A percentile compares a stretch with the other conserved stretches of the same genome.
phyloP scores from a whole-genome alignment of 2,797 vertebrate species.

The Helicolenus hilgendorfi region DNA sequence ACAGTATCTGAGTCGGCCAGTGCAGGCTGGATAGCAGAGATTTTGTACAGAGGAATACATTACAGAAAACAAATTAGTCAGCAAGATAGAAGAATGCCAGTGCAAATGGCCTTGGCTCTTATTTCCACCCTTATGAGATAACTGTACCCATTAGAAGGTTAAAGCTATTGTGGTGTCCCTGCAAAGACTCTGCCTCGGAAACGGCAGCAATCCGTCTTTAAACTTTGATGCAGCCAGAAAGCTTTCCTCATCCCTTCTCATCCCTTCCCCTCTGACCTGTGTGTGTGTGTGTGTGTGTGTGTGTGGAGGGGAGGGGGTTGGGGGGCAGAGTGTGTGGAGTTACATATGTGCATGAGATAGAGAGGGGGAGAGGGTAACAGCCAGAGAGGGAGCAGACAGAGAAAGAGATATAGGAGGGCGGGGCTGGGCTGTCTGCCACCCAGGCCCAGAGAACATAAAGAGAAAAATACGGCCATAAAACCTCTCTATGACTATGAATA shows the following conservation, averaged over 20 bases:
- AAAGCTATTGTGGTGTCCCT: conserved; percentile 75
- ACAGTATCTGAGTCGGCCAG: conserved; percentile 41
- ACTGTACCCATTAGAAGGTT: conserved; percentile 82
- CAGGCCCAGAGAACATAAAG: conserved; percentile 89
- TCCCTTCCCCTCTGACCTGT: conserved; percentile 78
- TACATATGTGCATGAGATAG: conserved; percentile 63
- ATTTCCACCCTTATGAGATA: conserved; percentile 81
- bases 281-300: conserved; percentile 42
- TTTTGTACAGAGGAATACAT: conserved; percentile 70
- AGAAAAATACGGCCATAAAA: conserved; percentile 92
- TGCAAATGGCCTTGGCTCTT: conserved; percentile 66
- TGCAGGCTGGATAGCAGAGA: conserved; percentile 36
- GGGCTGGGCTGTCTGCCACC: conserved; percentile 87
- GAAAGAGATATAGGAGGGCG: conserved; percentile 83
- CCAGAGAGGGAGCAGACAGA: conserved; percentile 67
- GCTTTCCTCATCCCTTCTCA: conserved; percentile 75
- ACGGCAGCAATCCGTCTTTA: conserved; percentile 75
- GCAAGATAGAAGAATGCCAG: conserved; percentile 73
- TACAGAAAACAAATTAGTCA: conserved; percentile 82
- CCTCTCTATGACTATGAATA: conserved; percentile 89
- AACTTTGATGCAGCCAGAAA: conserved; percentile 81
- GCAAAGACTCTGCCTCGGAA: conserved; percentile 71
- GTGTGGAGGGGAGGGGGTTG: neutral
- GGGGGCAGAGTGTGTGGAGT: conserved; percentile 14
- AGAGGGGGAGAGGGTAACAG: conserved; percentile 39